A percentile compares a stretch with the other conserved stretches of the same genome.
Conservation (phyloP, 2,888 invertebrate genomes). For the Lissonota sp. region DNA sequence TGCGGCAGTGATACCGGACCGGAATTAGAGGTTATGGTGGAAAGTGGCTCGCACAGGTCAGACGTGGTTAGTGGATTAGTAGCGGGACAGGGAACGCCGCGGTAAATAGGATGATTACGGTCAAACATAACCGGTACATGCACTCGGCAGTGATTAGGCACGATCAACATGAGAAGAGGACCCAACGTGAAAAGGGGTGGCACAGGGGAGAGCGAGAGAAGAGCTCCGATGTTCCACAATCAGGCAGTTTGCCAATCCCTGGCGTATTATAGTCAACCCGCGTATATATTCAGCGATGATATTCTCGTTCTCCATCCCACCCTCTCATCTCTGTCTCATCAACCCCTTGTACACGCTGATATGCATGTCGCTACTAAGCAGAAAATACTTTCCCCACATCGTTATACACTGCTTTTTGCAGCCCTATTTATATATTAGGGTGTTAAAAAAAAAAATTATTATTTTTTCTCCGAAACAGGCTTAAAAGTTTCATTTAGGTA, state of each 20-base stretch:
- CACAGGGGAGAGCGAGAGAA: too few species aligned
- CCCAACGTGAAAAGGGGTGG: not conserved
- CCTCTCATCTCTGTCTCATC: too few species aligned
- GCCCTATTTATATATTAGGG: too few species aligned
- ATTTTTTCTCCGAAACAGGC: too few species aligned
- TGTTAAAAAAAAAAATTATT: too few species aligned
- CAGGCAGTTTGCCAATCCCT: constrained; percentile 60
- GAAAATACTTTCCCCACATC: constrained; percentile 14
- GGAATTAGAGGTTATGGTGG: constrained; percentile 43
- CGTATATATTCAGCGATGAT: constrained; percentile 20
- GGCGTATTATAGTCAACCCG: constrained; percentile 30
- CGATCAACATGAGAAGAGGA: constrained; percentile 59
- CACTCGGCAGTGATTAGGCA: constrained; percentile 59
- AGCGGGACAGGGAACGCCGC: constrained; percentile 60
- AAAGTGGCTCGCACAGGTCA: constrained; percentile 63
- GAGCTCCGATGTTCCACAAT: constrained; percentile 47
- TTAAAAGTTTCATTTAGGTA: too few species aligned
- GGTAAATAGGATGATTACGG: constrained; percentile 65
- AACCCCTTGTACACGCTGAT: not conserved
- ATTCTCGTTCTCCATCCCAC: constrained; percentile 17
- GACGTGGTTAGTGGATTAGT: constrained; percentile 65
- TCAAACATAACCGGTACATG: constrained; percentile 66
- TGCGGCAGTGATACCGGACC: not conserved
- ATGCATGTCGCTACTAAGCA: constrained; percentile 10
- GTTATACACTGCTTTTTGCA: not conserved